Base-by-base conservation (phyloP, 1,140 invertebrate genomes). In the Macrobrachium rosenbergii region DNA sequence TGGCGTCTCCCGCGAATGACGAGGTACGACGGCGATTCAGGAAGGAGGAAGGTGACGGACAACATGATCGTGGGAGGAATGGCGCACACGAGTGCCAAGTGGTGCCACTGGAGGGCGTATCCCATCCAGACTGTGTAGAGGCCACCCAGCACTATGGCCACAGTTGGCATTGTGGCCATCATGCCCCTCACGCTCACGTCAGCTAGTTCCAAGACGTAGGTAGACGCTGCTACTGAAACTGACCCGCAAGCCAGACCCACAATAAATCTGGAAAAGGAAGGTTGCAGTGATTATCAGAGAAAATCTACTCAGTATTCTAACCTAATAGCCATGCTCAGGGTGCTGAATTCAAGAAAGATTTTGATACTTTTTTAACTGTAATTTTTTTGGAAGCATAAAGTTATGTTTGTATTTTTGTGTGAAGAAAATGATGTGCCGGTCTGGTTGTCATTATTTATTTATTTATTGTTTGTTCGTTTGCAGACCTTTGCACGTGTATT, bases 61-160 rank as follows among this genome's bases (percentile, higher is more conserved):
- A 86, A 17, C 7, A 86, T 45, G 28, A 80, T 58, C 8, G 52
- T 3, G 8, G 83, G 83, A 23, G 83, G 63, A 12, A 86, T 19
- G 23, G 83, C 63, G 72, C 83, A 80, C 3, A 73, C 83, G 17
- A 86, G 52, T 37, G 83, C 43, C 64, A 86, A 6, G 67, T 86
- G 37, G 62, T 80, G 37, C 83, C 83, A 86, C 12, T n/a, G 52
- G n/a, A 86, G 43, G 8, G 62, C 21, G 28, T 17, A 72, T 2
- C 83, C 83, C 60, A 86, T 19, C n/a, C 64, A 17, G 1, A 86
- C 77, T 16, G 77, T 73, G 58, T 80, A 86, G 11, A 80, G 83
- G 23, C 76, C 77, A 19, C 83, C 83, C n/a, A 73, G 10, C n/a
- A 86, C 64, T n/a, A 86, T 73, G 17, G 43, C 83, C 23, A 86